Evolutionary conservation across 2,797 vertebrate genomes (phyloP).

Genomic region (Aldrovandia affinis): DNA sequence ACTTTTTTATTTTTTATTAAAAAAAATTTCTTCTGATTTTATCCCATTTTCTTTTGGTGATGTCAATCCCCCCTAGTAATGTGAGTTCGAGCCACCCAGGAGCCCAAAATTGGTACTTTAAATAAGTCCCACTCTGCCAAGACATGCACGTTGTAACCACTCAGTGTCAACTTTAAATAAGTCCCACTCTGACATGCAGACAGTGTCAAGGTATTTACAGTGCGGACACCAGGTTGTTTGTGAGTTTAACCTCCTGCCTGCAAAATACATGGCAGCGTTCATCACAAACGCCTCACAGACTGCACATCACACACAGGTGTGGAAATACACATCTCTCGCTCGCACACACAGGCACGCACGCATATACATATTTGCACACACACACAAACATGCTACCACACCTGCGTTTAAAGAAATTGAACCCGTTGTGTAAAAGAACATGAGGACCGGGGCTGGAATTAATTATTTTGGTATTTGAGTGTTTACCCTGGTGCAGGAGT

Average conservation of each 20-base stretch:
- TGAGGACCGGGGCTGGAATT: conserved; percentile 26
- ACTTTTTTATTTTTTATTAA: no score
- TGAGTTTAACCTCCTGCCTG: not conserved
- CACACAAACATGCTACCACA: conserved; percentile 21
- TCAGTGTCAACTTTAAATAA: no score
- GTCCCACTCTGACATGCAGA: no score
- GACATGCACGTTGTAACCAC: no score
- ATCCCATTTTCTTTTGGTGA: no score
- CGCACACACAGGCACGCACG: not conserved
- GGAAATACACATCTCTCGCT: not conserved
- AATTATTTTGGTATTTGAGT: conserved; percentile 45
- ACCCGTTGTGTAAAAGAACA: conserved; percentile 24
- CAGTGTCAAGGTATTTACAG: not conserved
- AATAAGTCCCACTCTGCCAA: no score
- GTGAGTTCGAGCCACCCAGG: no score
- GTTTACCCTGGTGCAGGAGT: conserved; percentile 36
- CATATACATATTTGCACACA: not conserved
- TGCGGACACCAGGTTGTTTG: not conserved
- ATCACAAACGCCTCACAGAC: not conserved
- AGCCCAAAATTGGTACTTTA: not conserved
- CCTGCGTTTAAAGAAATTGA: conserved; percentile 18
- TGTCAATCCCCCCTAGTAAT: no score
- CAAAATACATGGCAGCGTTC: not conserved
- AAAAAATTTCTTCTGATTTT: not conserved
- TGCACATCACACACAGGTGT: not conserved